A percentile compares a stretch with the other conserved stretches of the same genome.
These are phyloP conservation scores for Drosophila setosimentum DNA, from an alignment of 2,888 invertebrate genomes.

Conservation along the genomic window DNA sequence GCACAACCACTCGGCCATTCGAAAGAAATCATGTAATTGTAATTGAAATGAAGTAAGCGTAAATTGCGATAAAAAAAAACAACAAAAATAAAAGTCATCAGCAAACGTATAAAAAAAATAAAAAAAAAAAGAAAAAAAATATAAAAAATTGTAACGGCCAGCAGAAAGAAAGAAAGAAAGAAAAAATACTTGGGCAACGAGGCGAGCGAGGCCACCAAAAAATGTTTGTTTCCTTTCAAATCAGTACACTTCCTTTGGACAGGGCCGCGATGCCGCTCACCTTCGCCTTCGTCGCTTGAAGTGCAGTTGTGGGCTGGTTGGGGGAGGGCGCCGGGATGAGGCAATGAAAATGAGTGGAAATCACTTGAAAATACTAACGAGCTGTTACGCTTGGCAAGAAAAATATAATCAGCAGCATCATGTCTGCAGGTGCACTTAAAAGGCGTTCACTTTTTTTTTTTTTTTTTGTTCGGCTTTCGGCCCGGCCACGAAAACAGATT, in stretches of 20 bases:
- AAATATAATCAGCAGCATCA: conserved; percentile 82
- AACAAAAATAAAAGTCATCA: conserved; percentile 55
- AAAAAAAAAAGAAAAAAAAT: conserved; percentile 15
- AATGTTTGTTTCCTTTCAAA: conserved; percentile 81
- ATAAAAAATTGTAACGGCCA: conserved; percentile 29
- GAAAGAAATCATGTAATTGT: conserved; percentile 74
- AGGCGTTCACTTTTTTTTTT: conserved; percentile 73
- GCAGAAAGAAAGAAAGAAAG: conserved; percentile 33
- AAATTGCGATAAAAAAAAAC: conserved; percentile 63
- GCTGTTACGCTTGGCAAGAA: conserved; percentile 82
- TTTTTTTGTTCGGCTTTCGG: neutral
- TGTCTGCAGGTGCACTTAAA: conserved; percentile 82
- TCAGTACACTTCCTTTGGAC: conserved; percentile 78
- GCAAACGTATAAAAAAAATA: conserved; percentile 28
- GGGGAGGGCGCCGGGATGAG: neutral
- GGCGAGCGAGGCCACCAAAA: conserved; percentile 44
- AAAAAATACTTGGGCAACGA: conserved; percentile 26
- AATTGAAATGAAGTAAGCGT: conserved; percentile 79
- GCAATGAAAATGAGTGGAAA: conserved; percentile 77
- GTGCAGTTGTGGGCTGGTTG: conserved; percentile 16
- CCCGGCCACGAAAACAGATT: neutral
- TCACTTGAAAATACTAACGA: conserved; percentile 82
- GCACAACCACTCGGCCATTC: conserved; percentile 42
- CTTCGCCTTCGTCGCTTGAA: conserved; percentile 52
- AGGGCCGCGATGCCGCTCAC: conserved; percentile 37